phyloP scores from a whole-genome alignment of 2,888 invertebrate genomes.

The Macropis europaea region DNA sequence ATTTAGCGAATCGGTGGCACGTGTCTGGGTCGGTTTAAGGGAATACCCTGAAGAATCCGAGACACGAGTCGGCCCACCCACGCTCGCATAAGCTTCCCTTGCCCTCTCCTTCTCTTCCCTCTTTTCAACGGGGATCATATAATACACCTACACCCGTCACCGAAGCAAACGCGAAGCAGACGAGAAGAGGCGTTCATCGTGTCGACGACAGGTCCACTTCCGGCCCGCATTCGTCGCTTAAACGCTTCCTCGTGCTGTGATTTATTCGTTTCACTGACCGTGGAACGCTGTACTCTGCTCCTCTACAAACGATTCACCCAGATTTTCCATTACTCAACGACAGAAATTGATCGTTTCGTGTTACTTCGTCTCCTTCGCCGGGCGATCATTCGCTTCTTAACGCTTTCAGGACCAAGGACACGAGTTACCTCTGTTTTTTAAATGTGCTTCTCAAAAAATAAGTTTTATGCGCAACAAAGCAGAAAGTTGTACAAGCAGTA shows the following conservation, averaged over 20 bases:
- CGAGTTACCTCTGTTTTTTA: too few species aligned
- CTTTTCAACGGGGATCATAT: conserved; percentile 68
- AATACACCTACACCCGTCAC: conserved; percentile 67
- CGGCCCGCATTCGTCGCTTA: conserved; percentile 63
- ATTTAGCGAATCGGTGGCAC: conserved; percentile 58
- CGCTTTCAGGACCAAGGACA: too few species aligned
- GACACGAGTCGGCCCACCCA: conserved; percentile 68
- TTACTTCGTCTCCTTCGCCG: too few species aligned
- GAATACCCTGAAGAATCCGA: conserved; percentile 56
- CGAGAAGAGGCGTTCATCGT: conserved; percentile 66
- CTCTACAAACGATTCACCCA: background rate
- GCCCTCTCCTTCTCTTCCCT: conserved; percentile 25
- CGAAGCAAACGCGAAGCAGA: conserved; percentile 29
- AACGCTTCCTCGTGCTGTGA: conserved; percentile 55
- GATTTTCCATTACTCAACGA: background rate
- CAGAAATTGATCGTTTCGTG: too few species aligned
- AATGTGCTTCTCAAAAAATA: too few species aligned
- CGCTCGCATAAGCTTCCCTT: conserved; percentile 52
- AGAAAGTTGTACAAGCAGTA: too few species aligned
- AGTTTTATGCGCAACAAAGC: too few species aligned
- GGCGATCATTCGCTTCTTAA: too few species aligned
- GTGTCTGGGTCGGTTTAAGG: conserved; percentile 42
- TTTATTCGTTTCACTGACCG: conserved; percentile 32
- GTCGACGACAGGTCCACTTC: conserved; percentile 73
- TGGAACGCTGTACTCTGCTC: background rate